phyloP scores from a whole-genome alignment of 2,113 vertebrate genomes.

The Tetraodon nigroviridis region DNA sequence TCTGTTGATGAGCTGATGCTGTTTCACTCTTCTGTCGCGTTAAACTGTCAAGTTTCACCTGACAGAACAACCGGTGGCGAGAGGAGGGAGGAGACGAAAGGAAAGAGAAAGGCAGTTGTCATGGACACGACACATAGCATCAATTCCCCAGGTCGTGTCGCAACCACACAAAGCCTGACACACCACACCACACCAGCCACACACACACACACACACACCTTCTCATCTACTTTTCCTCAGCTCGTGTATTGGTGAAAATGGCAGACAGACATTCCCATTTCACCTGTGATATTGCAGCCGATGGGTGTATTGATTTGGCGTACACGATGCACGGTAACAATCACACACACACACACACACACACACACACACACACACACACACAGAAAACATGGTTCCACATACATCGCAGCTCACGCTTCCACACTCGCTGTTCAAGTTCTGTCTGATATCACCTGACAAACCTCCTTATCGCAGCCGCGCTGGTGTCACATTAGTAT shows the following conservation, averaged over 20 bases:
- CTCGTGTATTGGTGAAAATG: conserved; percentile 16
- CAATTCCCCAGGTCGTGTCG: conserved; percentile 39
- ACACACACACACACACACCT: conserved; percentile 13
- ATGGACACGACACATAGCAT: conserved; percentile 58
- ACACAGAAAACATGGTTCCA: no score
- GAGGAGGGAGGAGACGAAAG: conserved; percentile 1
- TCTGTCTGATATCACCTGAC: conserved; percentile 26
- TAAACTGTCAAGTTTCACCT: conserved; percentile 59
- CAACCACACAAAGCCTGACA: conserved; percentile 8
- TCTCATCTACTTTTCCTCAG: conserved; percentile 3
- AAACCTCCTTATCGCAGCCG: conserved; percentile 35
- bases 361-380: conserved; percentile 5
- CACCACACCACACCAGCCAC: conserved; percentile 15
- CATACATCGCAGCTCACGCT: neutral
- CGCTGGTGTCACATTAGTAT: conserved; percentile 42
- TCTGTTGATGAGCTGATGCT: conserved; percentile 1
- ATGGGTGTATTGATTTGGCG: conserved; percentile 31
- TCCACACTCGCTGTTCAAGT: neutral
- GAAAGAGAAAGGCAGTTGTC: conserved; percentile 39
- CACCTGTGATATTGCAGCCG: conserved; percentile 11
- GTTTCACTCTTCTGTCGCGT: conserved; percentile 51
- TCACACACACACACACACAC: conserved; percentile 5
- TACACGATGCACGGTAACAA: neutral
- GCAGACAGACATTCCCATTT: conserved; percentile 13
- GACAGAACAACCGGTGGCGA: conserved; percentile 25